Evolutionary conservation across 2,113 vertebrate genomes (phyloP).

Genomic region (Nannobrachium achirus): DNA sequence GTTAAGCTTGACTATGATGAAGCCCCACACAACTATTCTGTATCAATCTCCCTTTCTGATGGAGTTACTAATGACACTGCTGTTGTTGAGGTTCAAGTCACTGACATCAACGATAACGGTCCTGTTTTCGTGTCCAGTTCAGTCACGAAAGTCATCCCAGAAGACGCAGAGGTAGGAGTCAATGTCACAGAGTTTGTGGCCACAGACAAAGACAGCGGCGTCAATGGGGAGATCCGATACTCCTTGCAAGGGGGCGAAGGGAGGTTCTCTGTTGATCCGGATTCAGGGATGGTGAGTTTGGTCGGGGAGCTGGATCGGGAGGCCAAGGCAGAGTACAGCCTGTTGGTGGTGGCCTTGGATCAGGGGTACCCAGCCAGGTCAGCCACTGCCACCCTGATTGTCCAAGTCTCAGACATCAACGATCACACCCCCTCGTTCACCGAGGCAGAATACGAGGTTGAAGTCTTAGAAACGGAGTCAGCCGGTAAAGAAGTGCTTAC

Average conservation of each 20-base stretch:
- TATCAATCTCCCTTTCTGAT: constrained; percentile 77
- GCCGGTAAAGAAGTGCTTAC: constrained; percentile 41
- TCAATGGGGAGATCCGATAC: constrained; percentile 79
- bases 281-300: constrained; percentile 70
- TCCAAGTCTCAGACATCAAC: constrained; percentile 72
- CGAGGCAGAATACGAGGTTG: constrained; percentile 38
- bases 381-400: constrained; percentile 49
- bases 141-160: constrained; percentile 34
- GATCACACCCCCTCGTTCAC: constrained; percentile 77
- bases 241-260: constrained; percentile 73
- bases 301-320: constrained; percentile 75
- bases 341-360: constrained; percentile 78
- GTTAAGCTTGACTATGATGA: constrained; percentile 77
- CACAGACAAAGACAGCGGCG: constrained; percentile 71
- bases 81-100: constrained; percentile 67
- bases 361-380: constrained; percentile 73
- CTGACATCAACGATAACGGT: constrained; percentile 81
- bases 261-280: constrained; percentile 68
- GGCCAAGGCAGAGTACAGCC: constrained; percentile 56
- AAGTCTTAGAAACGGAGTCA: constrained; percentile 58
- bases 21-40: constrained; percentile 60
- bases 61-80: constrained; percentile 61
- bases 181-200: constrained; percentile 40
- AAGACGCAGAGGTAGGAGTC: constrained; percentile 39
- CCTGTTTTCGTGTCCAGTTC: constrained; percentile 64